Percentiles rank a stretch among this genome's conserved stretches.
phyloP scores from a whole-genome alignment of 2,113 vertebrate genomes.

The Rynchops niger region DNA sequence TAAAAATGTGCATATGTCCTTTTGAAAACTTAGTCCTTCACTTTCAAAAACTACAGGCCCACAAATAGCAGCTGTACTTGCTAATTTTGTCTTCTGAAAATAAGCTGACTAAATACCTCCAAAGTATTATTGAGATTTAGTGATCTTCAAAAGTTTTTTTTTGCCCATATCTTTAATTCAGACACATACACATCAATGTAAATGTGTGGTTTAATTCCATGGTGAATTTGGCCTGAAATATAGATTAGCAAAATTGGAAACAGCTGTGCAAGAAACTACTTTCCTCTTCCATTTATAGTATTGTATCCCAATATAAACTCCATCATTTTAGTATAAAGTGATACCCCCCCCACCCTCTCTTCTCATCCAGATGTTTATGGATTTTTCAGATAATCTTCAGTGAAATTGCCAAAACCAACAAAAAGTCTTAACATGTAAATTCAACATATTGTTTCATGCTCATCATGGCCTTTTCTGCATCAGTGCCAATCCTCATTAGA shows the following conservation, averaged over 20 bases:
- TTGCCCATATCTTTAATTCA: slow-evolving; percentile 54
- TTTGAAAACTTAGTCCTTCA: slow-evolving; percentile 46
- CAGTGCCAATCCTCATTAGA: slow-evolving; percentile 78
- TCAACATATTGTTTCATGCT: slow-evolving; percentile 82
- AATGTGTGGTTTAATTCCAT: slow-evolving; percentile 73
- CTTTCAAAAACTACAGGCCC: slow-evolving; percentile 36
- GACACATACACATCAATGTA: slow-evolving; percentile 70
- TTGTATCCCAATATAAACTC: slow-evolving; percentile 83
- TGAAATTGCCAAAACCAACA: slow-evolving; percentile 82
- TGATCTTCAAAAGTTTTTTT: slow-evolving; percentile 55
- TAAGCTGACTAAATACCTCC: slow-evolving; percentile 66
- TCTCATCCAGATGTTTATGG: slow-evolving; percentile 80
- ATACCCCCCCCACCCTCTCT: slow-evolving; percentile 61
- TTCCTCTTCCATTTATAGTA: slow-evolving; percentile 84
- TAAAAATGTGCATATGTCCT: slow-evolving; percentile 42
- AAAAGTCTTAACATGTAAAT: slow-evolving; percentile 84
- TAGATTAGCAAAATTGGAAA: slow-evolving; percentile 84
- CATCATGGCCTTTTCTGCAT: slow-evolving; percentile 83
- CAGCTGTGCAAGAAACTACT: slow-evolving; percentile 83
- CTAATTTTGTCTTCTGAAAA: slow-evolving; percentile 63
- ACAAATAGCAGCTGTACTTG: slow-evolving; percentile 62
- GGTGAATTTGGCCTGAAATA: slow-evolving; percentile 80
- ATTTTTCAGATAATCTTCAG: slow-evolving; percentile 80
- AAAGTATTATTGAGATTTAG: slow-evolving; percentile 41
- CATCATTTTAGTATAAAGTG: slow-evolving; percentile 74